These are phyloP conservation scores for Nysson spinosus DNA, from an alignment of 2,888 invertebrate genomes.

Conservation along the genomic window DNA sequence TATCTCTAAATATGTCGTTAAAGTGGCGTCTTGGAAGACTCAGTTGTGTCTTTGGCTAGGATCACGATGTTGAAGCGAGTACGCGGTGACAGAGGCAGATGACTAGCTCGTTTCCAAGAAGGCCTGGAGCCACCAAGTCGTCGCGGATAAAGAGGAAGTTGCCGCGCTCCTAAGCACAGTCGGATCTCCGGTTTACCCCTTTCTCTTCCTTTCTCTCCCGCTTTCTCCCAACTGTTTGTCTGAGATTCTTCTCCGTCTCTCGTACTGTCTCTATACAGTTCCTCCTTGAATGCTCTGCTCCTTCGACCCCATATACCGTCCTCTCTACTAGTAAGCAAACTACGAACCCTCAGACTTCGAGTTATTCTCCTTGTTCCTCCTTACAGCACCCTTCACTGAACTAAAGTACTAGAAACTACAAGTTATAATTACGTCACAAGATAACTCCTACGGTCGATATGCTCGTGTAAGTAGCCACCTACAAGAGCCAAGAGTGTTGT, in stretches of 20 bases:
- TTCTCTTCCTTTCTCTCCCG: background rate
- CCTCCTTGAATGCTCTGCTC: background rate
- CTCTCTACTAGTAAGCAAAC: conserved; percentile 19
- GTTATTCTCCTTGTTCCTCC: conserved; percentile 24
- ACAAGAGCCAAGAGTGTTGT: conserved; percentile 19
- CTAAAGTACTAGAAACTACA: conserved; percentile 58
- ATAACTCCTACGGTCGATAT: conserved; percentile 59
- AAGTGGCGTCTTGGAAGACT: background rate
- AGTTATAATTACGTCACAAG: conserved; percentile 68
- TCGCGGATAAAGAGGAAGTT: conserved; percentile 27
- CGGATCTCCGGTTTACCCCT: background rate
- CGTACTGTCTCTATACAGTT: background rate
- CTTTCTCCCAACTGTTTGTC: background rate
- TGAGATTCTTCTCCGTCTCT: background rate
- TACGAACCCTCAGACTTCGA: conserved; percentile 38
- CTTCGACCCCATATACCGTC: background rate
- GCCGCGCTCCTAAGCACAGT: conserved; percentile 25
- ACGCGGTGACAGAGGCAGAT: conserved; percentile 17
- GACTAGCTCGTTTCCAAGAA: conserved; percentile 12
- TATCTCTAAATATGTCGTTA: no score
- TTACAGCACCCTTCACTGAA: conserved; percentile 33
- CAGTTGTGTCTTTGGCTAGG: background rate
- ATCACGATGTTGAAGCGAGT: background rate
- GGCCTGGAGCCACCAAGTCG: conserved; percentile 25
- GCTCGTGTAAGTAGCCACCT: conserved; percentile 27